A percentile compares a stretch with the other conserved stretches of the same genome.
These are phyloP conservation scores for Esox lucius DNA, from an alignment of 2,797 vertebrate genomes.

Conservation along the genomic window DNA sequence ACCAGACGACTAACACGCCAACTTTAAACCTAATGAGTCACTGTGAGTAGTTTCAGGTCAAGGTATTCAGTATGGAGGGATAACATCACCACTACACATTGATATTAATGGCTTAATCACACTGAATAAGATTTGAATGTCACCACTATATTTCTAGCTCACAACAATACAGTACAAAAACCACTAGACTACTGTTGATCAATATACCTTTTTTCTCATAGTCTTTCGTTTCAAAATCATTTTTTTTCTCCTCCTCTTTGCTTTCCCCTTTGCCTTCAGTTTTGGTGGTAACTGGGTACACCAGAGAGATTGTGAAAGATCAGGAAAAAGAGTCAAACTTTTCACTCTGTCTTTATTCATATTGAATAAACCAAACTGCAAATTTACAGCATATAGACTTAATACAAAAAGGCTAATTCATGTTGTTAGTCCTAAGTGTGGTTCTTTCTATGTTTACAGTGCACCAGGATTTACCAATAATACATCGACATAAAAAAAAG, in stretches of 20 bases:
- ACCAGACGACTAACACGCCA: neutral
- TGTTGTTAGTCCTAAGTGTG: neutral
- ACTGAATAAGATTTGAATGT: too few relatives aligned
- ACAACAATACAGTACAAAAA: neutral
- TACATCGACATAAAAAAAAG: neutral
- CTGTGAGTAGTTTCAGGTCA: neutral
- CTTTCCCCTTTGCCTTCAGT: slow-evolving; percentile 34
- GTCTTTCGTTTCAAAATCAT: slow-evolving; percentile 63
- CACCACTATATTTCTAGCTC: too few relatives aligned
- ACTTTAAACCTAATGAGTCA: neutral
- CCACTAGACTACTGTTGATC: neutral
- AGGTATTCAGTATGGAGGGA: neutral
- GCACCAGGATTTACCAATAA: neutral
- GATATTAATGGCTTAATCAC: neutral
- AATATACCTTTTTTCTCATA: slow-evolving; percentile 45
- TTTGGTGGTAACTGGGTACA: slow-evolving; percentile 28
- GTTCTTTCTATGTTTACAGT: neutral
- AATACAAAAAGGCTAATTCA: neutral
- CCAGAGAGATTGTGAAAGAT: slow-evolving; percentile 18
- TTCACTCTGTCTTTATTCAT: neutral
- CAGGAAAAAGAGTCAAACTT: neutral
- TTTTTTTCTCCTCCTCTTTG: slow-evolving; percentile 47
- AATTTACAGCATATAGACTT: neutral
- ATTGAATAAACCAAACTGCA: neutral
- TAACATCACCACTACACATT: neutral